A percentile compares a stretch with the other conserved stretches of the same genome.
phyloP scores from a whole-genome alignment of 2,888 invertebrate genomes.

The Eristalis pertinax region DNA sequence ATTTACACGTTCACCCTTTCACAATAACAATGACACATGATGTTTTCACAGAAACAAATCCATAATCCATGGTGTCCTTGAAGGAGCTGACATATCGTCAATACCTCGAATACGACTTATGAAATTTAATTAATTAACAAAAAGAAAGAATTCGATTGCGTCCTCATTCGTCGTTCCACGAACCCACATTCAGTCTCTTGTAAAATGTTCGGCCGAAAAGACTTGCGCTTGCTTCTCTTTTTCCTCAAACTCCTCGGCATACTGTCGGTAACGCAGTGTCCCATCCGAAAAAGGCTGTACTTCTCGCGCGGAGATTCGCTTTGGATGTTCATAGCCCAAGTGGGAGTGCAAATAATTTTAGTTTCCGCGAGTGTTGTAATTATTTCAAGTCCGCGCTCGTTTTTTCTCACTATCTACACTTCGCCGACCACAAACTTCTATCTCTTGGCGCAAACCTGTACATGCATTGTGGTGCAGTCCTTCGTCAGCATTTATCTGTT shows the following conservation, averaged over 20 bases:
- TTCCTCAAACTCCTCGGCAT: conserved; percentile 20
- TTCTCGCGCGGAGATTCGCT: conserved; percentile 20
- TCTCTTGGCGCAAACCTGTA: background rate
- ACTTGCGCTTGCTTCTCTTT: conserved; percentile 4
- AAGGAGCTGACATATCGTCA: background rate
- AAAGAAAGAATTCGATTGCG: background rate
- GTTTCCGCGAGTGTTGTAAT: background rate
- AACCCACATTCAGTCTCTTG: background rate
- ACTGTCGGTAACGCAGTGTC: conserved; percentile 14
- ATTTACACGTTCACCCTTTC: too few relatives aligned
- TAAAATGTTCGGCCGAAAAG: conserved; percentile 15
- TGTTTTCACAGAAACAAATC: too few relatives aligned
- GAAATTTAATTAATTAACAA: background rate
- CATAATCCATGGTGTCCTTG: background rate
- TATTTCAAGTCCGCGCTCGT: background rate
- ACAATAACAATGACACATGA: too few relatives aligned
- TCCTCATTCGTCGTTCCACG: background rate
- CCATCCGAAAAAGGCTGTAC: background rate
- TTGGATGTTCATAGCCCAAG: conserved; percentile 31
- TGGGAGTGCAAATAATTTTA: background rate
- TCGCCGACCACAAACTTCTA: conserved; percentile 9
- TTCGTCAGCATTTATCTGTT: conserved; percentile 21
- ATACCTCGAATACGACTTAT: background rate
- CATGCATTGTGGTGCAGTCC: conserved; percentile 15
- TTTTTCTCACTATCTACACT: background rate